Percentiles rank a stretch among this genome's conserved stretches.
phyloP scores from a whole-genome alignment of 2,888 invertebrate genomes.

The Dione juno region DNA sequence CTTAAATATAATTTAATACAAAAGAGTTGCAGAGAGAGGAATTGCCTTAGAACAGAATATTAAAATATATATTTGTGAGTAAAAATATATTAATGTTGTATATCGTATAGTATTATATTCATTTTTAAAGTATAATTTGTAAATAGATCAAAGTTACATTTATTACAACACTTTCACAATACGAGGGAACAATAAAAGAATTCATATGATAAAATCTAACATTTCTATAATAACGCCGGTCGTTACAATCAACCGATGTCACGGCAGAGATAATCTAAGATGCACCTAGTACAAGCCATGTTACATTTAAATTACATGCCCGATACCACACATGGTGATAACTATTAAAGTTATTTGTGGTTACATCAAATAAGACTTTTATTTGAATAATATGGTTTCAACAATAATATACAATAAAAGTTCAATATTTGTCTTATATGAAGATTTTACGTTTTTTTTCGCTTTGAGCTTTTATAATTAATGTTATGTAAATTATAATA shows the following conservation, averaged over 20 bases:
- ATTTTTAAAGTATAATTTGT: neutral
- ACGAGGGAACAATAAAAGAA: conserved; percentile 60
- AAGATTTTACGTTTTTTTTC: too few species aligned
- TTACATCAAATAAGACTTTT: neutral
- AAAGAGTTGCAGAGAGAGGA: too few species aligned
- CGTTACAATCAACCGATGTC: conserved; percentile 77
- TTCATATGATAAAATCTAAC: conserved; percentile 74
- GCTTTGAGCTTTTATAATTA: too few species aligned
- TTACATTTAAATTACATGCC: conserved; percentile 39
- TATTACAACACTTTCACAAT: conserved; percentile 64
- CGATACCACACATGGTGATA: conserved; percentile 26
- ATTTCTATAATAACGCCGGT: conserved; percentile 78
- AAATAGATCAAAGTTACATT: conserved; percentile 15
- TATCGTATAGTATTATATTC: neutral
- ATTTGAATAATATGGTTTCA: too few species aligned
- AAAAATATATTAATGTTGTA: neutral
- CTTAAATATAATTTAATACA: too few species aligned
- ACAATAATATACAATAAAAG: too few species aligned
- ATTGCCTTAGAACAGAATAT: too few species aligned
- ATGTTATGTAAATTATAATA: too few species aligned
- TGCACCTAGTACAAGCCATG: conserved; percentile 39
- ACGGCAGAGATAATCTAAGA: conserved; percentile 60
- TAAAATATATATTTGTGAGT: too few species aligned
- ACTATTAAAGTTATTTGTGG: conserved; percentile 1
- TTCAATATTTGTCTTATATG: too few species aligned